A percentile compares a stretch with the other conserved stretches of the same genome.
phyloP scores from a whole-genome alignment of 2,797 vertebrate genomes.

The Cossypha niveicapilla region DNA sequence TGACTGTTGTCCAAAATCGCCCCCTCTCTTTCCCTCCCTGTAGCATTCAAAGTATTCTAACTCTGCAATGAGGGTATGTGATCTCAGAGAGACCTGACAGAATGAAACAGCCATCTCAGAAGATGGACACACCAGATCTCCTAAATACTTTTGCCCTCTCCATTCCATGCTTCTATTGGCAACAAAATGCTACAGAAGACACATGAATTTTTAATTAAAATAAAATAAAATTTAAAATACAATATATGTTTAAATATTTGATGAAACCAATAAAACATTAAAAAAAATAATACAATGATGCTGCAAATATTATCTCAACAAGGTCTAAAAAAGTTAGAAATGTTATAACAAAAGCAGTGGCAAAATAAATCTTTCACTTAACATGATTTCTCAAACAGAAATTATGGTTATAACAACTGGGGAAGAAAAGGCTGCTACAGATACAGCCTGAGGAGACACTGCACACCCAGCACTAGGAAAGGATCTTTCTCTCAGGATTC shows the following conservation, averaged over 20 bases:
- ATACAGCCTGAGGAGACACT: neutral
- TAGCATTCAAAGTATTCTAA: neutral
- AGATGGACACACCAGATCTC: neutral
- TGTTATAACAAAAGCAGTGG: neutral
- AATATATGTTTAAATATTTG: neutral
- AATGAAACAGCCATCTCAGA: neutral
- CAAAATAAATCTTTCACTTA: neutral
- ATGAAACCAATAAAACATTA: neutral
- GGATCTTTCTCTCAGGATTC: neutral
- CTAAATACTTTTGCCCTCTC: neutral
- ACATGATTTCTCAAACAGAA: neutral
- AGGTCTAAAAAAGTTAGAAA: neutral
- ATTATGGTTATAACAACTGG: neutral
- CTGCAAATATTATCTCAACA: neutral
- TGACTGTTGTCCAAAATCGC: neutral
- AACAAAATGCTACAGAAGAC: neutral
- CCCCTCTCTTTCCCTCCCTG: fast-evolving
- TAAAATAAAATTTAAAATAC: neutral
- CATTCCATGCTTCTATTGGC: neutral
- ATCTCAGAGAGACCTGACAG: neutral
- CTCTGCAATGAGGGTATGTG: neutral
- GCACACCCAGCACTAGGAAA: neutral
- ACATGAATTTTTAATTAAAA: neutral
- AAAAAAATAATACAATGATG: neutral
- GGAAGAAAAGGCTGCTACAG: neutral